Evolutionary conservation across 1,140 invertebrate genomes (phyloP).

Genomic region (Zeugodacus cucurbitae): DNA sequence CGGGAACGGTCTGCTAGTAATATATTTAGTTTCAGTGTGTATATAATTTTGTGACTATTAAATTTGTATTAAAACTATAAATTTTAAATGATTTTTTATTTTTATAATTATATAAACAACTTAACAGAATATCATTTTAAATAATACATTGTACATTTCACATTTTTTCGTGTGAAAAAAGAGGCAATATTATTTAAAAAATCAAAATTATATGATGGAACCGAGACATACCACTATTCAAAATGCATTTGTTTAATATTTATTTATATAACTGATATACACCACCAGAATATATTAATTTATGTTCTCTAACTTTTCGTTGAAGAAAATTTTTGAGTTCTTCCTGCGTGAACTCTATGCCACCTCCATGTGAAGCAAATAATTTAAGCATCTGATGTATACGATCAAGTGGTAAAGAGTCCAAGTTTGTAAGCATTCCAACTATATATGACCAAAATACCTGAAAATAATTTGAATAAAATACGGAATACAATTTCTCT

Average conservation of each 20-base stretch:
- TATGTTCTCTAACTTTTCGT: slow-evolving; percentile 90
- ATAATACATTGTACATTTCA: no score
- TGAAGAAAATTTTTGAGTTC: slow-evolving; percentile 92
- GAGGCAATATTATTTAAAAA: no score
- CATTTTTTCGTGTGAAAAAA: no score
- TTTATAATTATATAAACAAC: no score
- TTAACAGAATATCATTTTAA: no score
- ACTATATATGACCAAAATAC: slow-evolving; percentile 97
- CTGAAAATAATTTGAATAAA: slow-evolving; percentile 45
- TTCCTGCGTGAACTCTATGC: slow-evolving; percentile 87
- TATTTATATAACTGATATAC: slow-evolving; percentile 88
- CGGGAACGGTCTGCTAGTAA: no score
- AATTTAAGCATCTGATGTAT: slow-evolving; percentile 98
- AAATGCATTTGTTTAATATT: background rate
- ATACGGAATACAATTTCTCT: background rate
- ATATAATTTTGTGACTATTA: no score
- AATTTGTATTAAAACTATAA: no score
- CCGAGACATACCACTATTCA: no score
- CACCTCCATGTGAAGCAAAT: slow-evolving; percentile 90
- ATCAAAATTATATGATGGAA: no score
- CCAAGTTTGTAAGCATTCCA: slow-evolving; percentile 95
- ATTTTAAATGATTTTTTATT: no score
- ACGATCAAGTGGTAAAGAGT: slow-evolving; percentile 90
- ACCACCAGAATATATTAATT: slow-evolving; percentile 84
- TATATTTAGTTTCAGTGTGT: no score